These are phyloP conservation scores for Cosmia trapezina DNA, from an alignment of 2,888 invertebrate species.

Conservation along the genomic window DNA sequence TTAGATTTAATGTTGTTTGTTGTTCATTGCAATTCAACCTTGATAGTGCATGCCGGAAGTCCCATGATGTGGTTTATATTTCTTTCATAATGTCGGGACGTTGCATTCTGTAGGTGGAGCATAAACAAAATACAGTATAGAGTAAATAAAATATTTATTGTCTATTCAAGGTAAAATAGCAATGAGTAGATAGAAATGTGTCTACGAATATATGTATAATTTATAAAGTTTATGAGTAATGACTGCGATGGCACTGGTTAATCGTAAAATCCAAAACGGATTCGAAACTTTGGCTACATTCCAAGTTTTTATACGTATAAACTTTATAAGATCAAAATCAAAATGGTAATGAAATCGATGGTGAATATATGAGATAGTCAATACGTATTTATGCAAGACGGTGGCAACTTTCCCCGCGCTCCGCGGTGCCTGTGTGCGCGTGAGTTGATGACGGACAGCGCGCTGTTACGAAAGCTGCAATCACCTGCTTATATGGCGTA, in stretches of 20 bases:
- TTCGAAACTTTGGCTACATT: slow-evolving; percentile 65
- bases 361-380: slow-evolving; percentile 64
- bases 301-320: slow-evolving; percentile 69
- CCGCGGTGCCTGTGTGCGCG: slow-evolving; percentile 68
- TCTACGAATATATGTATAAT: slow-evolving; percentile 65
- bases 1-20: slow-evolving; percentile 51
- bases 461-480: slow-evolving; percentile 88
- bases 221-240: slow-evolving; percentile 63
- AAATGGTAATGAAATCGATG: slow-evolving; percentile 61
- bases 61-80: slow-evolving; percentile 12
- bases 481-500: slow-evolving; percentile 80
- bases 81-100: slow-evolving; percentile 26
- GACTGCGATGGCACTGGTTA: slow-evolving; percentile 65
- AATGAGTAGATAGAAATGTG: slow-evolving; percentile 43
- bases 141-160: slow-evolving; percentile 20
- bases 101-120: slow-evolving; percentile 1
- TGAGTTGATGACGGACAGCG: slow-evolving; percentile 77
- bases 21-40: slow-evolving; percentile 30
- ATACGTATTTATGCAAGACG: slow-evolving; percentile 79
- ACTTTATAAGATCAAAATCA: slow-evolving; percentile 53
- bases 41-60: slow-evolving; percentile 27
- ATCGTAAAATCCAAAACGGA: slow-evolving; percentile 66
- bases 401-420: slow-evolving; percentile 84
- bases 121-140: slow-evolving; percentile 16
- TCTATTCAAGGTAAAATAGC: slow-evolving; percentile 25